Evolutionary conservation across 2,797 vertebrate genomes (phyloP).

Genomic region (Chromobotia macracanthus): DNA sequence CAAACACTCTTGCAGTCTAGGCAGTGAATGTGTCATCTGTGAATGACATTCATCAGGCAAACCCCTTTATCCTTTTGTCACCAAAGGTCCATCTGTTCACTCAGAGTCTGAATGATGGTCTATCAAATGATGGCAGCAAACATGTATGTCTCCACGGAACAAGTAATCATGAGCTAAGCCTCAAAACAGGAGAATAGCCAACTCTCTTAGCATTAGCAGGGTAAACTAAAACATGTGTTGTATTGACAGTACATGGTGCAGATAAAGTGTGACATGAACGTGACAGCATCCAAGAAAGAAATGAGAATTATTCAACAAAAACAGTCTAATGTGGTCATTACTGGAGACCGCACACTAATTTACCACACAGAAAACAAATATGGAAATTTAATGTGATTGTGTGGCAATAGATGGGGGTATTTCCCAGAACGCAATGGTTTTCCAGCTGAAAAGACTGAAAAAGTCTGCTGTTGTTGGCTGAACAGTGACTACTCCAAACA

Average conservation of each 20-base stretch:
- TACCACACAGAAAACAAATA: constrained; percentile 20
- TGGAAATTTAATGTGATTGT: constrained; percentile 4
- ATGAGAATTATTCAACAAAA: not conserved
- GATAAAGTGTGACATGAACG: not conserved
- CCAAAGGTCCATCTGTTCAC: constrained; percentile 28
- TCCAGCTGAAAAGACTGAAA: constrained; percentile 19
- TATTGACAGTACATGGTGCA: not conserved
- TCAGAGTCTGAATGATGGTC: constrained; percentile 45
- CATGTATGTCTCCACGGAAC: constrained; percentile 7
- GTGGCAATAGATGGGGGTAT: not conserved
- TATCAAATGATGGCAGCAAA: constrained; percentile 34
- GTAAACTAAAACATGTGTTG: not conserved
- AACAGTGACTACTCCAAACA: not conserved
- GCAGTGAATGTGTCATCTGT: not conserved
- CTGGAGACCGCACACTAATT: not conserved
- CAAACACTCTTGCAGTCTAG: constrained; percentile 11
- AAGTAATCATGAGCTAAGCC: constrained; percentile 32
- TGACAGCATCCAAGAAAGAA: not conserved
- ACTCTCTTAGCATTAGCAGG: not conserved
- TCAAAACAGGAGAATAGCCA: constrained; percentile 8
- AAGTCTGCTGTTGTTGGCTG: constrained; percentile 1
- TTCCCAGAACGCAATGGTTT: constrained; percentile 24
- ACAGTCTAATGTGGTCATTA: not conserved
- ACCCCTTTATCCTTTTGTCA: constrained; percentile 28
- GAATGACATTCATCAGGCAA: constrained; percentile 31